These are phyloP conservation scores for Apoda limacodes DNA, from an alignment of 2,888 invertebrate genomes.

Conservation along the genomic window DNA sequence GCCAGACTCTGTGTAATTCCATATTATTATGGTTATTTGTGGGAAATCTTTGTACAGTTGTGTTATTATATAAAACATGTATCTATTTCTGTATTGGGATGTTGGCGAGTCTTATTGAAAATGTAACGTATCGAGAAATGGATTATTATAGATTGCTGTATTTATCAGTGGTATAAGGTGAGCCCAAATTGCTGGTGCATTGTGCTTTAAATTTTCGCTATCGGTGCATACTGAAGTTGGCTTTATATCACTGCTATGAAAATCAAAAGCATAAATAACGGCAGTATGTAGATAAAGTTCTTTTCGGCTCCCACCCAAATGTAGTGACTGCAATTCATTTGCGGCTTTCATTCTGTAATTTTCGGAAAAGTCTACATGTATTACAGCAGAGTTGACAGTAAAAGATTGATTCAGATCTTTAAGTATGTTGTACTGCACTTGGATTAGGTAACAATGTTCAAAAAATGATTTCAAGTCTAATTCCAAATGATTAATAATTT, in stretches of 20 bases:
- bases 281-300: too few relatives aligned
- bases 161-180: constrained; percentile 11
- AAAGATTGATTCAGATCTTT: too few relatives aligned
- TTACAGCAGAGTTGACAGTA: too few relatives aligned
- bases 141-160: neutral
- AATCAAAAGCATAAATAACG: too few relatives aligned
- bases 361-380: too few relatives aligned
- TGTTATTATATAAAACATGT: constrained; percentile 1
- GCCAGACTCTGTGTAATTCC: constrained; percentile 1
- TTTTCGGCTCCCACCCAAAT: too few relatives aligned
- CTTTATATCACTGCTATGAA: neutral
- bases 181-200: constrained; percentile 13
- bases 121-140: constrained; percentile 3
- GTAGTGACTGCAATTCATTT: too few relatives aligned
- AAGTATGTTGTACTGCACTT: too few relatives aligned
- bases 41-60: constrained; percentile 1
- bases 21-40: constrained; percentile 1
- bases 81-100: constrained; percentile 2
- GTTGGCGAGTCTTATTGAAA: constrained; percentile 4
- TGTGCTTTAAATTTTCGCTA: constrained; percentile 9
- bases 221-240: constrained; percentile 9
- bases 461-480: too few relatives aligned
- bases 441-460: too few relatives aligned
- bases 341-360: too few relatives aligned
- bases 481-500: too few relatives aligned